Percentiles rank a stretch among this genome's conserved stretches.
phyloP scores from a whole-genome alignment of 2,888 invertebrate genomes.

The Strigamia crassipes region DNA sequence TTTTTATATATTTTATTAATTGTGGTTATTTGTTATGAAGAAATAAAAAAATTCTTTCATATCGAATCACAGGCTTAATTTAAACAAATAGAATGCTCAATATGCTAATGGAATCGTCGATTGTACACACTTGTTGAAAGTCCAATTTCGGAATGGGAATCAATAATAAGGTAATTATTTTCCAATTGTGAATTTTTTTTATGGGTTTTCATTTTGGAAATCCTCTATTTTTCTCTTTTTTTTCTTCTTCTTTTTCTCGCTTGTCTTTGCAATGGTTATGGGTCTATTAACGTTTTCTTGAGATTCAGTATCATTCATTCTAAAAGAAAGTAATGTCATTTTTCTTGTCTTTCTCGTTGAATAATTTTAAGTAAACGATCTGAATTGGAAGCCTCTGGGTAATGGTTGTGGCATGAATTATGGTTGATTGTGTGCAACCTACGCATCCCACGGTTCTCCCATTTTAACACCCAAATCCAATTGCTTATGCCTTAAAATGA shows the following conservation, averaged over 20 bases:
- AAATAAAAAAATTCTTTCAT: constrained; percentile 4
- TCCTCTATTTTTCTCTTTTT: background rate
- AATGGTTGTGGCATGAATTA: constrained; percentile 42
- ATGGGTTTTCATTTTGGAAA: background rate
- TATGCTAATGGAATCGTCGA: constrained; percentile 7
- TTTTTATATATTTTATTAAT: background rate
- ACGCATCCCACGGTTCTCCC: background rate
- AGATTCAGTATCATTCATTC: constrained; percentile 32
- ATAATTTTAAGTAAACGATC: constrained; percentile 42
- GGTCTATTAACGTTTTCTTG: constrained; percentile 39
- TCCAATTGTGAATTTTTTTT: constrained; percentile 17
- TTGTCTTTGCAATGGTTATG: constrained; percentile 37
- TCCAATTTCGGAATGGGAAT: constrained; percentile 25
- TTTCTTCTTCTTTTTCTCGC: too few species aligned
- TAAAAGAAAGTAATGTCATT: constrained; percentile 35
- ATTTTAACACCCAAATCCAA: constrained; percentile 13
- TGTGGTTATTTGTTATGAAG: background rate
- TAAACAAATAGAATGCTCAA: constrained; percentile 19
- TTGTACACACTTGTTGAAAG: constrained; percentile 40
- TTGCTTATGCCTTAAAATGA: background rate
- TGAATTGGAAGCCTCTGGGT: constrained; percentile 32
- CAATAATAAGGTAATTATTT: constrained; percentile 37
- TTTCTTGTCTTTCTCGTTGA: constrained; percentile 37
- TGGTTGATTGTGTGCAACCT: constrained; percentile 30
- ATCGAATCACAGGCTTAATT: background rate